A percentile compares a stretch with the other conserved stretches of the same genome.
Evolutionary conservation across 2,113 vertebrate genomes (phyloP).

Genomic region (Prinia subflava): DNA sequence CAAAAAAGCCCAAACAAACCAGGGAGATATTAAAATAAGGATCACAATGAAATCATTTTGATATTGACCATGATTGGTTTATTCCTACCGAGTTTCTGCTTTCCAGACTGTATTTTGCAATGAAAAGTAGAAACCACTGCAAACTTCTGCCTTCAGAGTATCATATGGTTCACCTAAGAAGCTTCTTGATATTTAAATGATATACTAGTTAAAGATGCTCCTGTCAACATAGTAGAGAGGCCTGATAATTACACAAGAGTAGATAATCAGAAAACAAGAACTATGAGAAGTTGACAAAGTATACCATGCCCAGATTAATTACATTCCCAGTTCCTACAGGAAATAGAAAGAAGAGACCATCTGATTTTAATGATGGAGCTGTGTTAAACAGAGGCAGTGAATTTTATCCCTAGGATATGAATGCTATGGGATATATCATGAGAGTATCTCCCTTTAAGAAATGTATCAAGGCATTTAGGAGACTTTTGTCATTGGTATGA

Average conservation of each 20-base stretch:
- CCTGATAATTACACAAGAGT: constrained; percentile 20
- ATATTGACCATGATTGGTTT: not conserved
- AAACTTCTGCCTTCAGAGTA: not conserved
- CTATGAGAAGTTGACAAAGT: constrained; percentile 32
- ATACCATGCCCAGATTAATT: not conserved
- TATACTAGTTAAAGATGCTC: not conserved
- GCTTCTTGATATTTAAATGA: not conserved
- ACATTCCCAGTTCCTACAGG: not conserved
- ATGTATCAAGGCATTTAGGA: not conserved
- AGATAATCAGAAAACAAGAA: constrained; percentile 49
- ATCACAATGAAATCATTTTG: not conserved
- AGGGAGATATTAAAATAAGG: not conserved
- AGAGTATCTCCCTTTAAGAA: not conserved
- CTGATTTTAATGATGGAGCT: not conserved
- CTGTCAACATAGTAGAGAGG: not conserved
- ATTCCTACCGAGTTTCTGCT: not conserved
- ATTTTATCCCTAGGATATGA: not conserved
- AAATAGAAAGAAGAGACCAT: not conserved
- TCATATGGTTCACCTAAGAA: not conserved
- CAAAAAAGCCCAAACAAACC: not conserved
- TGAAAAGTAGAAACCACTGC: not conserved
- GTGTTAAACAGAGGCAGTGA: not conserved
- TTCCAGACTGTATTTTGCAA: not conserved
- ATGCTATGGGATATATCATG: not conserved
- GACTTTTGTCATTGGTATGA: not conserved